Percentiles rank a stretch among this genome's conserved stretches.
phyloP scores from a whole-genome alignment of 2,888 invertebrate species.

The Lithophane leautieri region DNA sequence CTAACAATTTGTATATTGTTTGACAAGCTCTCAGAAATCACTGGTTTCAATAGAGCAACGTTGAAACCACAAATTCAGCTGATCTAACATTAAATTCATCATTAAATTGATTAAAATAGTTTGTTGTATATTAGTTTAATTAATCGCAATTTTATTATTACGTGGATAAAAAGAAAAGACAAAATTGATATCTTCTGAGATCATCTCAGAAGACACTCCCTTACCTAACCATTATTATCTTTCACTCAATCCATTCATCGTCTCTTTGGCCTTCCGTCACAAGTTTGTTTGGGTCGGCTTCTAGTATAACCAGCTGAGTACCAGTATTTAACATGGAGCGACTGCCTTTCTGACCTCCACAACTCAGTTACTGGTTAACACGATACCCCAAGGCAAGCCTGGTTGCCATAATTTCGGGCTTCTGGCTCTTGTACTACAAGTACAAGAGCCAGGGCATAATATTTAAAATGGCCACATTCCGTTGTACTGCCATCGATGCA shows the following conservation, averaged over 20 bases:
- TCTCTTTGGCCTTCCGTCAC: neutral
- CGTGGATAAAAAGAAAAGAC: neutral
- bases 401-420: too few relatives aligned
- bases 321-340: too few relatives aligned
- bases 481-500: too few relatives aligned
- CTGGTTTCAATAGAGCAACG: slow-evolving; percentile 24
- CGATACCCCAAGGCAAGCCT: too few relatives aligned
- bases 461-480: too few relatives aligned
- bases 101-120: slow-evolving; percentile 14
- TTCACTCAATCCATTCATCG: neutral
- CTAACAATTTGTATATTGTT: slow-evolving; percentile 44
- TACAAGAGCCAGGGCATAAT: too few relatives aligned
- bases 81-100: slow-evolving; percentile 41
- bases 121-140: neutral
- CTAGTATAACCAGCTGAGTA: too few relatives aligned
- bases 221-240: neutral
- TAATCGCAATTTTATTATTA: neutral
- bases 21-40: slow-evolving; percentile 50
- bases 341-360: too few relatives aligned
- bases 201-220: neutral
- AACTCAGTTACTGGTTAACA: too few relatives aligned
- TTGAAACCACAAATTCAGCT: slow-evolving; percentile 50
- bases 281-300: too few relatives aligned
- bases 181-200: neutral
- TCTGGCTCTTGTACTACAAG: too few relatives aligned